phyloP scores from a whole-genome alignment of 2,113 vertebrate genomes.

The Aix galericulata region DNA sequence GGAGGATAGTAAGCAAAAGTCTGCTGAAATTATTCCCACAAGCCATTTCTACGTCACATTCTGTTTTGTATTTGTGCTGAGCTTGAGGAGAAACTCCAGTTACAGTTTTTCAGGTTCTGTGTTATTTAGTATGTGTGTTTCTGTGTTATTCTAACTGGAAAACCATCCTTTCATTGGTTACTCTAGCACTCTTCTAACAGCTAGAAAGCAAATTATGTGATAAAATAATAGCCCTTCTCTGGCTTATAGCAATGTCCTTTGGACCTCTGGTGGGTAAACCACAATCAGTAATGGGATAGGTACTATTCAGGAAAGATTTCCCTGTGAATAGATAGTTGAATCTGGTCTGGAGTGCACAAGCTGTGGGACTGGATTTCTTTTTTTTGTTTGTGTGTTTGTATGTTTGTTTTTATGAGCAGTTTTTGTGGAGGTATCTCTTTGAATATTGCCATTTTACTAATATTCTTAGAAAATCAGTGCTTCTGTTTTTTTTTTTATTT shows the following conservation, averaged over 20 bases:
- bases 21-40: neutral
- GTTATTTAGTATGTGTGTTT: no score
- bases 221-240: neutral
- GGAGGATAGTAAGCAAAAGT: neutral
- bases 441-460: neutral
- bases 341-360: neutral
- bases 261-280: neutral
- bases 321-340: neutral
- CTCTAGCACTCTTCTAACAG: neutral
- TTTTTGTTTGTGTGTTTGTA: neutral
- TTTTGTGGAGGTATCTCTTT: neutral
- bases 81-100: neutral
- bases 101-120: no score
- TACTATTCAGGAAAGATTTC: neutral
- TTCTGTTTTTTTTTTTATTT: neutral
- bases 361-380: neutral
- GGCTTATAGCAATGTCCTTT: neutral
- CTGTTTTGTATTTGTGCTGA: neutral
- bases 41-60: neutral
- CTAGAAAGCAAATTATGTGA: neutral
- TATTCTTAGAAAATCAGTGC: neutral
- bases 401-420: neutral
- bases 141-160: no score
- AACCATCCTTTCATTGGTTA: no score
- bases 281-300: neutral